Conservation (phyloP, 1,140 invertebrate species). For the Bombus ignitus region DNA sequence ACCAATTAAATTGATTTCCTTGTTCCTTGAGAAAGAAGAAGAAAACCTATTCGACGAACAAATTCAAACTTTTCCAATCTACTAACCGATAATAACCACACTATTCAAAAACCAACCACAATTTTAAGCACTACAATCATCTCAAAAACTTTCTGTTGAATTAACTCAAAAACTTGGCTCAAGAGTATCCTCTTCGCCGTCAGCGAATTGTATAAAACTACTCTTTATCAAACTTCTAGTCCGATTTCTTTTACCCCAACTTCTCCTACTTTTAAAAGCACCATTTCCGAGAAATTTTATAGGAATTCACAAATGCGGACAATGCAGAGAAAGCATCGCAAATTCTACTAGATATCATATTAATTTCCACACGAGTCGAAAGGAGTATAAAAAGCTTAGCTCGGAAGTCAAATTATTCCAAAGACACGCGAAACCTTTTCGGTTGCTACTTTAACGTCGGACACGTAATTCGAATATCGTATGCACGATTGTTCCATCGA, state of each 20-base stretch:
- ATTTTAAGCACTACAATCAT: background rate
- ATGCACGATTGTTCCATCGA: background rate
- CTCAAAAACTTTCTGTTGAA: background rate
- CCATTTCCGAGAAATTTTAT: no score
- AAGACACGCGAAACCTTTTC: background rate
- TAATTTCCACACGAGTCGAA: background rate
- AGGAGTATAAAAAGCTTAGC: background rate
- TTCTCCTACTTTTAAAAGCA: no score
- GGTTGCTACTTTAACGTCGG: background rate
- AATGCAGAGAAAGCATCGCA: no score
- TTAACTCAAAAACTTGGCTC: background rate
- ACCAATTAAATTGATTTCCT: background rate
- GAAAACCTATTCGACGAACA: background rate
- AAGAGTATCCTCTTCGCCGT: background rate
- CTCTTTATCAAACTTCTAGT: background rate
- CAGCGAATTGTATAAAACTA: background rate
- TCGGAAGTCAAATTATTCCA: background rate
- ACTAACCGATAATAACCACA: no score
- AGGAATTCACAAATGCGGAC: no score
- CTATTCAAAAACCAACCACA: no score
- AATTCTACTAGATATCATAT: background rate
- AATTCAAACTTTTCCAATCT: background rate
- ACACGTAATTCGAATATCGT: slow-evolving; percentile 22
- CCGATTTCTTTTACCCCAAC: background rate
- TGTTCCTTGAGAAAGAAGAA: no score